Evolutionary conservation across 1,140 invertebrate species (phyloP).

Genomic region (Papilio machaon): DNA sequence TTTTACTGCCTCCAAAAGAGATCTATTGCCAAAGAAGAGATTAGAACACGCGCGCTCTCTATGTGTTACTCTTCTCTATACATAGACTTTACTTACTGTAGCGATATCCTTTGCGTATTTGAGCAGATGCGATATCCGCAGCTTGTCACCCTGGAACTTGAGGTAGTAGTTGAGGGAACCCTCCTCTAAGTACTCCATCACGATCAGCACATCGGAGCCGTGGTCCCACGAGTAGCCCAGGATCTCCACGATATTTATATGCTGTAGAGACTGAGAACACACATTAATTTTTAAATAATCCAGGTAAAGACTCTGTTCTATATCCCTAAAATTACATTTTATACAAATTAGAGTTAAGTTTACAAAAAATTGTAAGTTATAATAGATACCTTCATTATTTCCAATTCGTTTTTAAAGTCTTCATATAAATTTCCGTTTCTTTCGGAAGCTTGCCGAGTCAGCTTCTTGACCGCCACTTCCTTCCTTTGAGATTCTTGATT

Average conservation of each 20-base stretch:
- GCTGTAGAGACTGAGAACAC: slow-evolving; percentile 85
- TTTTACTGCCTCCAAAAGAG: too few species aligned
- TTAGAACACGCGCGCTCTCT: too few species aligned
- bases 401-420: slow-evolving; percentile 75
- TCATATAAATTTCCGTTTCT: slow-evolving; percentile 65
- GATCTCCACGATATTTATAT: slow-evolving; percentile 94
- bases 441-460: slow-evolving; percentile 64
- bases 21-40: too few species aligned
- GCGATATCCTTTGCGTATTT: slow-evolving; percentile 92
- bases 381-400: slow-evolving; percentile 72
- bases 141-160: slow-evolving; percentile 85
- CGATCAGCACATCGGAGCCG: slow-evolving; percentile 87
- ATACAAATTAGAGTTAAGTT: too few species aligned
- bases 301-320: too few species aligned
- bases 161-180: slow-evolving; percentile 92
- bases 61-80: neutral
- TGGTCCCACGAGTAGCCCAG: slow-evolving; percentile 88
- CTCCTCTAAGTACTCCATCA: slow-evolving; percentile 94
- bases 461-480: slow-evolving; percentile 73
- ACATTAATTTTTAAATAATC: slow-evolving; percentile 19
- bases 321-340: too few species aligned
- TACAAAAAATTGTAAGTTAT: too few species aligned
- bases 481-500: slow-evolving; percentile 72
- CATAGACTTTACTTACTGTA: slow-evolving; percentile 77
- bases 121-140: slow-evolving; percentile 85